Conservation (phyloP, 2,113 vertebrate genomes). For the Cololabis saira region DNA sequence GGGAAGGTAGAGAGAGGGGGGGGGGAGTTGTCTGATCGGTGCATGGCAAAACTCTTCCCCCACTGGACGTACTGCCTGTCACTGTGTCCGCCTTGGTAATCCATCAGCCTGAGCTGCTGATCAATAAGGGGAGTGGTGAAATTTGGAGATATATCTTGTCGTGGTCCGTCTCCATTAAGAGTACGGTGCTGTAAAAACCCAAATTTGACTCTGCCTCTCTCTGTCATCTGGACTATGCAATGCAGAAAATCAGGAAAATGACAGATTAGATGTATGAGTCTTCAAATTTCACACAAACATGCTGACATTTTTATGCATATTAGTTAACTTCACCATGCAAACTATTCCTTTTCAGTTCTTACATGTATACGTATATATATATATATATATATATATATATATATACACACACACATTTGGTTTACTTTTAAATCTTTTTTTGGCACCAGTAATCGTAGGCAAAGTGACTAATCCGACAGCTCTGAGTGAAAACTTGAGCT, state of each 20-base stretch:
- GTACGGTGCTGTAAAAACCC: conserved; percentile 36
- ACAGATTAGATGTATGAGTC: neutral
- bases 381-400: too few species aligned
- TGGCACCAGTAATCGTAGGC: too few species aligned
- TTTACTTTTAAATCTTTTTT: too few species aligned
- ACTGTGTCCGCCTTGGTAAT: conserved; percentile 62
- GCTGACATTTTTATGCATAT: too few species aligned
- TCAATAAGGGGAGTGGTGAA: conserved; percentile 70
- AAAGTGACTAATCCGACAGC: too few species aligned
- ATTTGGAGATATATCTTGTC: conserved; percentile 56
- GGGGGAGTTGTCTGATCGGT: conserved; percentile 54
- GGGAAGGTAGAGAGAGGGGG: conserved; percentile 4
- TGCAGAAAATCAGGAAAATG: neutral
- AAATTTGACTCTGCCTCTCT: conserved; percentile 1
- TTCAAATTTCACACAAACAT: too few species aligned
- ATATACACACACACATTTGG: too few species aligned
- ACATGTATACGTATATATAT: too few species aligned
- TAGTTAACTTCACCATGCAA: too few species aligned
- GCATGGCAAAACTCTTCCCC: conserved; percentile 60
- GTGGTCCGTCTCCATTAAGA: conserved; percentile 55
- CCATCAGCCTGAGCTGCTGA: conserved; percentile 69
- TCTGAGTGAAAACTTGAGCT: too few species aligned
- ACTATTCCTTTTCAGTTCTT: too few species aligned
- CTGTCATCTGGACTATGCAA: conserved; percentile 7
- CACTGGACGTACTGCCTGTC: conserved; percentile 69